Base-by-base conservation (phyloP, 1,140 invertebrate species). In the Drosophila ogumai region DNA sequence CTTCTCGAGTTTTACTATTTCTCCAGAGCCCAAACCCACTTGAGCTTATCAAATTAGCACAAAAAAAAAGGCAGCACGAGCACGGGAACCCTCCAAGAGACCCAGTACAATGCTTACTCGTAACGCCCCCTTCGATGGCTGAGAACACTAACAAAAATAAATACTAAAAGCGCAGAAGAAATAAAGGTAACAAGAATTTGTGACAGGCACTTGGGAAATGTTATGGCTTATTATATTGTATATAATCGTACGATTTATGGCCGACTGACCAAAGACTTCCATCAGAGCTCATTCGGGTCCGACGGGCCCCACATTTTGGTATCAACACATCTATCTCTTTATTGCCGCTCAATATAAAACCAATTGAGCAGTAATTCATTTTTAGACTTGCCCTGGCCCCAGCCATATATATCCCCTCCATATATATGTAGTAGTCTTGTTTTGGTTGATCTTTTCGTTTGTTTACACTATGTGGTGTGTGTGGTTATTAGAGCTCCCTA, bases 181-280 rank as follows among this genome's bases (percentile, higher is more conserved):
- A 47, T 47, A 47, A 49, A 25, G 28, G 25, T 49, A 50, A 68
- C 60, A 50, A 32, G 17, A 55, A 52, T 85, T 81, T 67, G 82
- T 81, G 69, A 75, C 71, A 55, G 57, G 59, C 50, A 77, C 75
- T 84, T 82, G 72, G 57, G 17, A 32, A 61, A 49, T 75, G 43
- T 44, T 66, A 79, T 64, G 52, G 66, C 54, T 59, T 74, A 61
- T 69, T 63, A 46, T 58, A 49, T 63, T 61, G 38, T 69, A 58
- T 76, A 79, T 87, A 79, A 88, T 87, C 82, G 64, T 25, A 54
- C 59, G 63, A 86, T 82, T 87, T 86, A 82, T 75, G 71, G 43
- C 28, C 36, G 13, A 50, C 65, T 58, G 50, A 32, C 68, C 65
- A 72, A 72, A 58, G 68, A 64, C 17, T 41, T 31, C 50, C 56